Base-by-base conservation (phyloP, 1,140 invertebrate species). In the Hydropsyche tenuis region DNA sequence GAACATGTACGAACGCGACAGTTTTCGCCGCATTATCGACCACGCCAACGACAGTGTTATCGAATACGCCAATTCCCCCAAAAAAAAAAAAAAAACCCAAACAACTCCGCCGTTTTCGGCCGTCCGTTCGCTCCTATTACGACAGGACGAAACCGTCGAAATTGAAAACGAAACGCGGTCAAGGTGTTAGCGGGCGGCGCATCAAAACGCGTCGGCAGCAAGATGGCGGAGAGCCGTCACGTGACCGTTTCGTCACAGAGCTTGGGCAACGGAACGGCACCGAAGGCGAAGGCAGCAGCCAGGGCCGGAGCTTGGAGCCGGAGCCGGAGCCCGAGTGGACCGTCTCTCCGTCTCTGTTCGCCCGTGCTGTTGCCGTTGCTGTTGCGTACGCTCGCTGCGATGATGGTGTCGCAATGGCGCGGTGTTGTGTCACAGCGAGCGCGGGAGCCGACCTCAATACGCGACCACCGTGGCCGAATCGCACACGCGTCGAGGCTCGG, bases 231-330 rank as follows among this genome's bases (percentile, higher is more conserved):
- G 42, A 2, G 53, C 42, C 4, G 71, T 60, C 71, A 73, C 71
- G 71, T 73, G 60, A 73, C 63, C 56, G 45, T 73, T 73, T 73
- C 71, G 62, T 73, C 71, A 73, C 25, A 60, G 45, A n/a, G 56
- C 43, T 73, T 66, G 62, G 62, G 71, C 62, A 73, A 73, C 69
- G 3, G 69, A 46, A 23, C 16, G 53, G 23, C 53, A n/a, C 27
- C 16, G 30, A 22, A n/a, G 66, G 46, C 16, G 66, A 48, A 48
- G 23, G 42, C 20, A 45, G 43, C 18, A 7, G 18, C 66, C 43
- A 45, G 66, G 1, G 42, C 48, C 42, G 66, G 16, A 27, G 48
- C 66, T 23, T 18, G 9, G 1, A 16, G 16, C 9, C 23, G 66
- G 20, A 12, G 45, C 43, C 6, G 45, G 43, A 20, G 66, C 66